phyloP scores from a whole-genome alignment of 2,797 vertebrate species.

The Anabacerthia variegaticeps region DNA sequence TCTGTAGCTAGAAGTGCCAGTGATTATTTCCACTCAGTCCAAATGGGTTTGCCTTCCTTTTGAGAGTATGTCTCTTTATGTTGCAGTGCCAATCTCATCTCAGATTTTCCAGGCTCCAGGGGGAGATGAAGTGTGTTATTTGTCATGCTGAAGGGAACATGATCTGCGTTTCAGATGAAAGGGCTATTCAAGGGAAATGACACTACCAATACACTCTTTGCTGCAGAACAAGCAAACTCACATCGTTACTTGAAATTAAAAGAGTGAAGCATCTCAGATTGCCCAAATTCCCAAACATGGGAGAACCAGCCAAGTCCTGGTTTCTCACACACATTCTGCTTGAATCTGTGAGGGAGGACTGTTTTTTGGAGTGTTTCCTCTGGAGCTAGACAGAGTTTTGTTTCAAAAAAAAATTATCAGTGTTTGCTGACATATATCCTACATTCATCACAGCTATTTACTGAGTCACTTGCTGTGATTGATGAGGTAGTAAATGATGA shows the following conservation, averaged over 20 bases:
- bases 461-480: not conserved
- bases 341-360: not conserved
- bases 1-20: not conserved
- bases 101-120: conserved; percentile 11
- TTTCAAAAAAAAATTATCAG: not conserved
- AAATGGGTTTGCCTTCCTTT: not conserved
- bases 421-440: conserved; percentile 8
- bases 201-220: not conserved
- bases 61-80: not conserved
- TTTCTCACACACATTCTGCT: not conserved
- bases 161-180: not conserved
- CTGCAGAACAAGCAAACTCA: not conserved
- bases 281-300: not conserved
- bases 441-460: conserved; percentile 2
- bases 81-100: conserved; percentile 2
- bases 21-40: not conserved
- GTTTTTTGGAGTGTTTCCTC: not conserved
- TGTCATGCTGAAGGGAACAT: not conserved
- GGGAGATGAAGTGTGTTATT: not conserved
- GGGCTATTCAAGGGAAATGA: not conserved
- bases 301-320: not conserved
- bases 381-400: not conserved
- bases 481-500: not conserved
- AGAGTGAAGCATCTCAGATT: not conserved
- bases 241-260: not conserved